phyloP scores from a whole-genome alignment of 2,797 vertebrate genomes.

The Pampus argenteus region DNA sequence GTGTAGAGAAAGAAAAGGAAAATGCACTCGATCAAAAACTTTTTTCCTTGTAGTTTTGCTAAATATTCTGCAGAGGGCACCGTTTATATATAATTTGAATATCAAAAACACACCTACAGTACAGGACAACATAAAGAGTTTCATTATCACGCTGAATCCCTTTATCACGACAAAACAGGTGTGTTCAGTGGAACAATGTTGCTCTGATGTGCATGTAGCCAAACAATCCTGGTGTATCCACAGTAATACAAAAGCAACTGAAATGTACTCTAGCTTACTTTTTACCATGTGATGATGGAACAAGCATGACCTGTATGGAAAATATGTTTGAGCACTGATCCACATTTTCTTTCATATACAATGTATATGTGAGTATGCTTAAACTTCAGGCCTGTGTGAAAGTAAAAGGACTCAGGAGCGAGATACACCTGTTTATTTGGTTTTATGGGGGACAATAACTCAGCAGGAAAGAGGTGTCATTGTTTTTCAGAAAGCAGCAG shows the following conservation, averaged over 20 bases:
- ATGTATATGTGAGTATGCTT: not conserved
- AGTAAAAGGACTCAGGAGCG: conserved; percentile 20
- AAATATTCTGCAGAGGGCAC: conserved; percentile 69
- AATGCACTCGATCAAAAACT: no score
- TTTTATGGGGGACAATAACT: conserved; percentile 55
- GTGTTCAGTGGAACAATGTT: conserved; percentile 4
- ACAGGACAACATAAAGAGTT: not conserved
- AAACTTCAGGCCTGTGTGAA: conserved; percentile 13
- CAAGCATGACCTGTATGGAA: not conserved
- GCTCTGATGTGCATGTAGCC: conserved; percentile 17
- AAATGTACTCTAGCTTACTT: not conserved
- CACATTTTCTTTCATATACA: not conserved
- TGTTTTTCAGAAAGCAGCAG: conserved; percentile 25
- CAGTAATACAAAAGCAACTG: not conserved
- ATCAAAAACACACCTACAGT: conserved; percentile 6
- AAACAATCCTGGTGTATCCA: not conserved
- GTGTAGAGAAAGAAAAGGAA: not conserved
- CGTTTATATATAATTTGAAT: conserved; percentile 29
- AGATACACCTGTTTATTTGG: conserved; percentile 34
- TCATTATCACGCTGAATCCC: conserved; percentile 3
- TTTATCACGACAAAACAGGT: conserved; percentile 13
- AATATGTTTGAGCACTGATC: not conserved
- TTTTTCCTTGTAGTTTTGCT: conserved; percentile 52
- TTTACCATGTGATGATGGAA: not conserved
- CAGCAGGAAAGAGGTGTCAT: conserved; percentile 15